These are phyloP conservation scores for Planococcus citri DNA, from an alignment of 1,140 invertebrate genomes.

Conservation along the genomic window DNA sequence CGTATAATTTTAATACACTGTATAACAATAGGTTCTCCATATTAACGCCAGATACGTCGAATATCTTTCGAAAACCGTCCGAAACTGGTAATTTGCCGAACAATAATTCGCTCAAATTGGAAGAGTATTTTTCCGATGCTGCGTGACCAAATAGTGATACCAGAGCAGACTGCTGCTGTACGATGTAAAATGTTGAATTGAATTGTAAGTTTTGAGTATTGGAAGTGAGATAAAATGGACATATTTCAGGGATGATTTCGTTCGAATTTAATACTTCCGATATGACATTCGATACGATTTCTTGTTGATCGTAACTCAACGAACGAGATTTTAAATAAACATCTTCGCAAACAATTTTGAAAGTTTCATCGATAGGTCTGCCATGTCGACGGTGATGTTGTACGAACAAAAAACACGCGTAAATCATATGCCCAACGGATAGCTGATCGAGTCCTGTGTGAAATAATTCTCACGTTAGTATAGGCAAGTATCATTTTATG, in stretches of 20 bases:
- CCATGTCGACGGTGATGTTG: conserved; percentile 48
- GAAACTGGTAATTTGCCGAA: neutral
- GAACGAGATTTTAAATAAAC: conserved; percentile 53
- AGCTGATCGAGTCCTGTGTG: conserved; percentile 40
- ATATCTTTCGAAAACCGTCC: neutral
- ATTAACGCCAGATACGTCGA: neutral
- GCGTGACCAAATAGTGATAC: neutral
- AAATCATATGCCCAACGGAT: conserved; percentile 46
- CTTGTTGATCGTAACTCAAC: conserved; percentile 31
- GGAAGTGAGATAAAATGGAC: neutral
- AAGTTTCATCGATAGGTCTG: conserved; percentile 38
- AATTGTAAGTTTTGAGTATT: conserved; percentile 4
- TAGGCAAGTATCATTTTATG: no score
- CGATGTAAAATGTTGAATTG: neutral
- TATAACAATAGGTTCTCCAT: neutral
- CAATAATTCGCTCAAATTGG: neutral
- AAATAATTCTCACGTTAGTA: no score
- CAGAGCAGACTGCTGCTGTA: neutral
- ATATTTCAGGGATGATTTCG: neutral
- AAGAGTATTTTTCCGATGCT: neutral
- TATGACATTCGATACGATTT: conserved; percentile 20
- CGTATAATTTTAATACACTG: neutral
- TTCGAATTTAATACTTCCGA: neutral
- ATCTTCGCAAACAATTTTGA: conserved; percentile 46
- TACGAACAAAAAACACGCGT: conserved; percentile 45